A percentile compares a stretch with the other conserved stretches of the same genome.
These are phyloP conservation scores for Halesus radiatus DNA, from an alignment of 1,140 invertebrate genomes.

Conservation along the genomic window DNA sequence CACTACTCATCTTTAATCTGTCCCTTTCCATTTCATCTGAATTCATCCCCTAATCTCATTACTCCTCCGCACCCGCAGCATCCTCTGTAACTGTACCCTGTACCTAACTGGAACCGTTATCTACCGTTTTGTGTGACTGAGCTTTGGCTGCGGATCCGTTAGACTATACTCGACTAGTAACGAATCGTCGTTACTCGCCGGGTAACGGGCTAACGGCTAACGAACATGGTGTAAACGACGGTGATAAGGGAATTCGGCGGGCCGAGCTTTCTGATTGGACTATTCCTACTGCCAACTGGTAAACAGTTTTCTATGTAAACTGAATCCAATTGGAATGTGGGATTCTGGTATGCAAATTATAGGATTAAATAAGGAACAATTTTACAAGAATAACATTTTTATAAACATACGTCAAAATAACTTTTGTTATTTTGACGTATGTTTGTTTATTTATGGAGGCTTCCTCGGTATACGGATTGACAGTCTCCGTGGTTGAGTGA, in stretches of 20 bases:
- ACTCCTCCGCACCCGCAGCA: background rate
- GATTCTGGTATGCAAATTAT: background rate
- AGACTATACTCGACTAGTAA: conserved; percentile 20
- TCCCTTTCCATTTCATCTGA: conserved; percentile 14
- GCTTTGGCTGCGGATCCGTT: conserved; percentile 29
- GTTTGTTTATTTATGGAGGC: too few relatives aligned
- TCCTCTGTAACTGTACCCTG: background rate
- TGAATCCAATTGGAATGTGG: conserved; percentile 2
- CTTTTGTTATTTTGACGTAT: too few relatives aligned
- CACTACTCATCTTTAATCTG: background rate
- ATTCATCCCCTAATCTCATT: conserved; percentile 24
- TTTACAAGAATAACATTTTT: too few relatives aligned
- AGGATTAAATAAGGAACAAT: too few relatives aligned
- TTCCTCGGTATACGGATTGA: too few relatives aligned
- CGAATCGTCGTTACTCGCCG: conserved; percentile 49
- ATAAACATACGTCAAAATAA: too few relatives aligned
- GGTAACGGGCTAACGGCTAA: conserved; percentile 49
- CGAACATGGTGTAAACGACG: conserved; percentile 55
- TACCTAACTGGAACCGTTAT: conserved; percentile 38
- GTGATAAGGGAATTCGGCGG: conserved; percentile 52
- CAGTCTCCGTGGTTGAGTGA: too few relatives aligned
- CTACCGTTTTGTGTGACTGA: conserved; percentile 55
- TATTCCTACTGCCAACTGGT: background rate
- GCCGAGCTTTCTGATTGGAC: conserved; percentile 25
- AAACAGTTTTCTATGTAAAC: background rate